These are phyloP conservation scores for Stomatorhinus ivindoensis DNA, from an alignment of 2,113 vertebrate species.

Conservation along the genomic window DNA sequence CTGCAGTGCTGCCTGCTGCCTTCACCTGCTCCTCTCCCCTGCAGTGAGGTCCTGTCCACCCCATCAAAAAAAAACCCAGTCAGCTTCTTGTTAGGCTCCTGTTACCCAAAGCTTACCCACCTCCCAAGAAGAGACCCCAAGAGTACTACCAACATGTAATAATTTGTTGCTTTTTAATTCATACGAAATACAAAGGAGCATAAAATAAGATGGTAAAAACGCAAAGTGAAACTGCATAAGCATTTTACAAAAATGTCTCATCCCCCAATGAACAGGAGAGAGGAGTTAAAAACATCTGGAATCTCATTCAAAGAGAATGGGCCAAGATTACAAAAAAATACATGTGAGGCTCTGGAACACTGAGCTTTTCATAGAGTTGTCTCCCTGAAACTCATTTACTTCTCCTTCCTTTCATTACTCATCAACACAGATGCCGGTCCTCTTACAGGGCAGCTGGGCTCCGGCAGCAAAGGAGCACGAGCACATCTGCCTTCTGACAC, in stretches of 20 bases:
- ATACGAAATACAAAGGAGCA: slow-evolving; percentile 47
- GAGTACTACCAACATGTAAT: slow-evolving; percentile 63
- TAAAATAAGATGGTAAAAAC: slow-evolving; percentile 51
- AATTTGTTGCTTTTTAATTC: slow-evolving; percentile 58
- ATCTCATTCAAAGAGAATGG: not conserved
- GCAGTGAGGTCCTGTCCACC: not conserved
- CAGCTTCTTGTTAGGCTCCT: not conserved
- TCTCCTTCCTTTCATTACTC: not conserved
- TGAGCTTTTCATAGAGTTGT: not conserved
- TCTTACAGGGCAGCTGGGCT: not conserved
- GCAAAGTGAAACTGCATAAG: slow-evolving; percentile 35
- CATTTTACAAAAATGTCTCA: not conserved
- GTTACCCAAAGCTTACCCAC: not conserved
- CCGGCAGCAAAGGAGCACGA: not conserved
- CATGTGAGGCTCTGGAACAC: not conserved
- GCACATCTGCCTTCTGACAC: not conserved
- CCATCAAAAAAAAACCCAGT: not conserved
- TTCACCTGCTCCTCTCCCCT: slow-evolving; percentile 50
- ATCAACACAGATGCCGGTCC: not conserved
- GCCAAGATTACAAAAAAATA: not conserved
- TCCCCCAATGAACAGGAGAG: not conserved
- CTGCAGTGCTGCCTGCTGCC: slow-evolving; percentile 31
- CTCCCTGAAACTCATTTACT: not conserved
- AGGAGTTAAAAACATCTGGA: slow-evolving; percentile 2
- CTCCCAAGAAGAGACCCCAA: not conserved